These are phyloP conservation scores for Microctonus aethiopoides DNA, from an alignment of 2,888 invertebrate genomes.

Conservation along the genomic window DNA sequence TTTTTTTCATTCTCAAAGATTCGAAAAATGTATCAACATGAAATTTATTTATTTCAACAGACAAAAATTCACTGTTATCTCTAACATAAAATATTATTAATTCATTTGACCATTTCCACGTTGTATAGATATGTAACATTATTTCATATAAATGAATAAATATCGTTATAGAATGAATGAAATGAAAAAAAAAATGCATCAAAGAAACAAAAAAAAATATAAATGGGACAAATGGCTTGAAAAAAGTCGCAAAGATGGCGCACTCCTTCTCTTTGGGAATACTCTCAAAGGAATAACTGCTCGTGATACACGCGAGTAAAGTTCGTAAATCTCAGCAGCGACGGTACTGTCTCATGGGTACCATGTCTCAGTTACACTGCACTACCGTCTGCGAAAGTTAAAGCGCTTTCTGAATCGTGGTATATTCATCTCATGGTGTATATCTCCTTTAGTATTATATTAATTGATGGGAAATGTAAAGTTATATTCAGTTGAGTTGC, in stretches of 20 bases:
- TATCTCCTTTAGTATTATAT: background rate
- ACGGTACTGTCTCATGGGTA: conserved; percentile 59
- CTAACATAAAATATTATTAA: no score
- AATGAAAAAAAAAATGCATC: background rate
- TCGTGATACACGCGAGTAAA: conserved; percentile 43
- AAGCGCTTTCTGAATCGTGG: conserved; percentile 49
- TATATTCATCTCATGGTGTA: conserved; percentile 17
- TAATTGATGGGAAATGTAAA: background rate
- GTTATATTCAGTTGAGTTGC: background rate
- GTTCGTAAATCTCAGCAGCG: conserved; percentile 60
- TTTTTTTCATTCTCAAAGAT: no score
- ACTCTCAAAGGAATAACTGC: conserved; percentile 18
- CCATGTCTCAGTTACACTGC: conserved; percentile 65
- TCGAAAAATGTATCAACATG: no score
- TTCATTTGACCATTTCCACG: no score
- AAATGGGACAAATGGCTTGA: background rate
- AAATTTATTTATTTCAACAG: no score
- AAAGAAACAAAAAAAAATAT: background rate
- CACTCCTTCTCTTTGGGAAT: conserved; percentile 6
- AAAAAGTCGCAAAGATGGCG: conserved; percentile 18
- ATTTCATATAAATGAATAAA: no score
- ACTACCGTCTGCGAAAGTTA: conserved; percentile 59
- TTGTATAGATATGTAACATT: no score
- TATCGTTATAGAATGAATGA: no score
- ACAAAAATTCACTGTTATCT: no score